Conservation (phyloP, 2,888 invertebrate genomes). For the Gortyna flavago region DNA sequence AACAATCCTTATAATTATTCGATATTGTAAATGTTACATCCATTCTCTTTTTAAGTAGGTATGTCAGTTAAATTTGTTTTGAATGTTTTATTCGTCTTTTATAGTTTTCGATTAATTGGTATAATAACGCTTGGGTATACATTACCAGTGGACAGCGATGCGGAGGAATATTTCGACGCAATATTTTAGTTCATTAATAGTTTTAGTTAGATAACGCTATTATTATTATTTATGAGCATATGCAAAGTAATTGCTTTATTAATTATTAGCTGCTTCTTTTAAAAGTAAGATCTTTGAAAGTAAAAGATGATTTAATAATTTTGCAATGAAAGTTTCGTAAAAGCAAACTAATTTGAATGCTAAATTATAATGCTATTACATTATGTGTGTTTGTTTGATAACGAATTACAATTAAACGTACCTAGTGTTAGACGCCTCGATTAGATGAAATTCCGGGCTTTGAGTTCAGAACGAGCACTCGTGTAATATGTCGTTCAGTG, state of each 20-base stretch:
- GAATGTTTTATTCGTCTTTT: slow-evolving; percentile 9
- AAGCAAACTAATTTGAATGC: not conserved
- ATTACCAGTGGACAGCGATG: too few species aligned
- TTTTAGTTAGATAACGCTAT: not conserved
- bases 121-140: not conserved
- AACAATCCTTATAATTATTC: not conserved
- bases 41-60: slow-evolving; percentile 9
- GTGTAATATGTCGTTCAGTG: slow-evolving; percentile 8
- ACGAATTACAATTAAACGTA: too few species aligned
- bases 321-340: not conserved
- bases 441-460: slow-evolving; percentile 18
- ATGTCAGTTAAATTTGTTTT: slow-evolving; percentile 8
- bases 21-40: not conserved
- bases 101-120: slow-evolving; percentile 18
- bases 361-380: not conserved
- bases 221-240: slow-evolving; percentile 4
- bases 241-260: not conserved
- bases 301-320: not conserved
- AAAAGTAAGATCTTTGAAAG: not conserved
- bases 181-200: too few species aligned
- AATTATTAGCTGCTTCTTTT: not conserved
- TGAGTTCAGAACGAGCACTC: slow-evolving; percentile 8
- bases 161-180: too few species aligned
- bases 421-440: not conserved
- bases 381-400: not conserved